Evolutionary conservation across 2,797 vertebrate genomes (phyloP), one percentile per base, ranked within the genome.

Genomic region (Cirrhinus molitorella): DNA sequence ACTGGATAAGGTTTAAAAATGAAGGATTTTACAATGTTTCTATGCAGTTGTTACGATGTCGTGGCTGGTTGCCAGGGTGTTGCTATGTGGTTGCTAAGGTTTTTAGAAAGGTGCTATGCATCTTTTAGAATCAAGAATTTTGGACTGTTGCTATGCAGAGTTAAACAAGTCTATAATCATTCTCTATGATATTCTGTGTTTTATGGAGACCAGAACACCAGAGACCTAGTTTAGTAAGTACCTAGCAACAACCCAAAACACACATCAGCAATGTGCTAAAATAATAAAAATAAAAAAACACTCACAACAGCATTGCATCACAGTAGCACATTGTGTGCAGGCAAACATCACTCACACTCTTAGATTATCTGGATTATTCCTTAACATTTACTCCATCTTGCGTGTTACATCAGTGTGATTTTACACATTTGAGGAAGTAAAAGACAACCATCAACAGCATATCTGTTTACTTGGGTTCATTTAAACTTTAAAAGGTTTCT

Each of bases 401-500:
- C 1, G 1, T 53, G 4, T 37, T 40, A 43, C n/a, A 16, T 59
- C 73, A 3, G 12, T 10, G 21, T 43, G 25, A 66, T 66, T 55
- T 55, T n/a, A 23, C 12, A 65, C 31, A 75, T 75, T 55, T 65
- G 45, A 73, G 71, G 45, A 21, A 51, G 63, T 72, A 65, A 59
- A 72, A 51, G 14, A 17, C 25, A n/a, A 19, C 11, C 25, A 61
- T 31, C 28, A 25, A 17, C 8, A 11, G 47, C 12, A 66, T 4
- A 53, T 75, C 19, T 66, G 23, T 23, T 53, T 82, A 14, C 71
- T 66, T 47, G 3, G 13, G 21, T 66, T 75, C n/a, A 57, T 75
- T 75, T 45, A 28, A 75, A 74, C 71, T 40, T 82, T 25, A 25
- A 17, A 59, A 28, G 1, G 61, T 67, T 67, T 83, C 40, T 71